A percentile compares a stretch with the other conserved stretches of the same genome.
Conservation (phyloP, 2,797 vertebrate species). For the Erithacus rubecula region DNA sequence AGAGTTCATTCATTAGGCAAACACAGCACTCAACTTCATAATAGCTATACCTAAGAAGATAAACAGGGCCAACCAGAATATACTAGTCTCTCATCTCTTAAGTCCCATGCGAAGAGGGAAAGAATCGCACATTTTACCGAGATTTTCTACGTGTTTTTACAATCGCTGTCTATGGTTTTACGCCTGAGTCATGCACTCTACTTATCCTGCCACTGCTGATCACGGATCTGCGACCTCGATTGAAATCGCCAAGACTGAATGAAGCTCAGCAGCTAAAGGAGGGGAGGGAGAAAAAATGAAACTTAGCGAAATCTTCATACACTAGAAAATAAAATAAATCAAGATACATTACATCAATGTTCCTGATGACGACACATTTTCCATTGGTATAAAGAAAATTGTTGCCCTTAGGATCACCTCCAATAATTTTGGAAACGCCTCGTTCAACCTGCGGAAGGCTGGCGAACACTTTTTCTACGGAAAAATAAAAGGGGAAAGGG, state of each 20-base stretch:
- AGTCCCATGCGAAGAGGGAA: neutral
- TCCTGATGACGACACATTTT: conserved; percentile 94
- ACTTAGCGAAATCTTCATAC: neutral
- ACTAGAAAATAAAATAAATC: neutral
- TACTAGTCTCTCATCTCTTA: neutral
- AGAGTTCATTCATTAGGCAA: neutral
- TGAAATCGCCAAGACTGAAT: neutral
- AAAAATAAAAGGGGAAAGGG: neutral
- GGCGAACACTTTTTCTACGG: conserved; percentile 88
- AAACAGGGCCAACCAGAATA: conserved; percentile 15
- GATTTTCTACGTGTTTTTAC: neutral
- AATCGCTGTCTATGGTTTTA: neutral
- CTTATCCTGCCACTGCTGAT: neutral
- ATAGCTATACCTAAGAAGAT: neutral
- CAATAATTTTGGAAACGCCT: conserved; percentile 91
- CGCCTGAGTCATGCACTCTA: neutral
- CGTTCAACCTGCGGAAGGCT: conserved; percentile 96
- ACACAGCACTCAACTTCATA: neutral
- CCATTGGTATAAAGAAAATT: conserved; percentile 97
- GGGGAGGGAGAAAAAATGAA: neutral
- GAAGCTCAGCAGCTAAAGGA: neutral
- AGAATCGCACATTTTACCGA: neutral
- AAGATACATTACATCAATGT: conserved; percentile 86
- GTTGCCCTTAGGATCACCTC: conserved; percentile 93
- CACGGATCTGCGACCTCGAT: neutral